Percentiles rank a stretch among this genome's conserved stretches.
Conservation (phyloP, 2,797 vertebrate species). For the Danionella dracula region DNA sequence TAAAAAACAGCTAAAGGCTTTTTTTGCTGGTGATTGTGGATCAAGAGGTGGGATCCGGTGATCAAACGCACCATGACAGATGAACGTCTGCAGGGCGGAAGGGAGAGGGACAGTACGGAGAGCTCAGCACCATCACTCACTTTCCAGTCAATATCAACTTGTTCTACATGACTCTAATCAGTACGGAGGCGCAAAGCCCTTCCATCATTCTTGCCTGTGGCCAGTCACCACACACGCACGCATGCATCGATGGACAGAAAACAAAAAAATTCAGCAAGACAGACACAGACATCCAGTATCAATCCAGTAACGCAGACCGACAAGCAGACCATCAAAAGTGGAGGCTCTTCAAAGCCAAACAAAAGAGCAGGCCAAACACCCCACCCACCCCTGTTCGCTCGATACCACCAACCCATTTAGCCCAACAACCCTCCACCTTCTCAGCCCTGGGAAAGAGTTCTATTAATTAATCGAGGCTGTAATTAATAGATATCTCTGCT, state of each 20-base stretch:
- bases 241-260: conserved; percentile 17
- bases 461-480: conserved; percentile 88
- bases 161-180: conserved; percentile 96
- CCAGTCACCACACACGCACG: conserved; percentile 63
- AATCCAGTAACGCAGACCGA: conserved; percentile 55
- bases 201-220: conserved; percentile 79
- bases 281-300: conserved; percentile 42
- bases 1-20: conserved; percentile 22
- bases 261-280: conserved; percentile 24
- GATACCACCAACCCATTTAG: conserved; percentile 46
- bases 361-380: conserved; percentile 30
- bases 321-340: conserved; percentile 44
- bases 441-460: conserved; percentile 68
- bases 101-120: conserved; percentile 50
- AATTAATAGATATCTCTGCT: conserved; percentile 91
- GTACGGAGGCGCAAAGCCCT: conserved; percentile 82
- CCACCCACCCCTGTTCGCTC: conserved; percentile 19
- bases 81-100: conserved; percentile 29
- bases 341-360: conserved; percentile 33
- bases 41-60: conserved; percentile 29
- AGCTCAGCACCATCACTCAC: conserved; percentile 80
- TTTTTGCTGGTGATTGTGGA: conserved; percentile 20
- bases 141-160: conserved; percentile 89
- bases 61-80: conserved; percentile 43
- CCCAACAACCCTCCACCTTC: conserved; percentile 7